Base-by-base conservation (phyloP, 2,113 vertebrate species). In the Delphinapterus leucas region DNA sequence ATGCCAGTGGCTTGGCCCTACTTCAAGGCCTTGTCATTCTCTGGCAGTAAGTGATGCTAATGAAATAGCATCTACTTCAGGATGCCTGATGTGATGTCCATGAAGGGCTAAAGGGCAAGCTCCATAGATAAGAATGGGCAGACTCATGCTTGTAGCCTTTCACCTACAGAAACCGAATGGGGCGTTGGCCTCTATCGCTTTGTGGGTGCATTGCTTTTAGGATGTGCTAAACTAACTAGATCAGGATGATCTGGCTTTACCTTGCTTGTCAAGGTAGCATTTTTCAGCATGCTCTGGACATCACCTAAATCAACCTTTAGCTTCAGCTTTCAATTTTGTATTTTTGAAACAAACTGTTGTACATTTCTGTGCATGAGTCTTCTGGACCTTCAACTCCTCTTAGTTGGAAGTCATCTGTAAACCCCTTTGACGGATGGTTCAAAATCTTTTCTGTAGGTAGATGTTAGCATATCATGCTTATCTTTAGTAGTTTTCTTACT, bases 11-110 rank as follows among this genome's bases (percentile, higher is more conserved):
- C 68, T n/a, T 93, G 96, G 96, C 82, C 77, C 68, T 79, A 41
- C 12, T 95, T 80, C 96, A 94, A 92, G 49, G 41, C 86, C 11
- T 21, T 96, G 83, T 67, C 93, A 96, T 76, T 89, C 94, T 53
- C 74, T 84, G 60, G 82, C 92, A 97, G 58, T 84, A 95, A 97
- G 60, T 81, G 79, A 97, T 87, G 70, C 38, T 97, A 93, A 97
- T 93, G 93, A 96, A 98, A 97, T 77, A 92, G 93, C 92, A 93
- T 92, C 95, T 96, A 95, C 93, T 96, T 97, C 79, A 90, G 70
- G 74, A 93, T 89, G 82, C 70, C 86, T 94, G 67, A 88, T 33
- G 71, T 86, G 84, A 92, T 33, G 58, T 80, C 92, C 33, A 3
- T 44, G 70, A 53, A 4, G 1, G 18, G 33, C 25, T 80, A 17